Evolutionary conservation across 2,888 invertebrate species (phyloP), one percentile per base, ranked within the genome.

Genomic region (Drosophila tripunctata): DNA sequence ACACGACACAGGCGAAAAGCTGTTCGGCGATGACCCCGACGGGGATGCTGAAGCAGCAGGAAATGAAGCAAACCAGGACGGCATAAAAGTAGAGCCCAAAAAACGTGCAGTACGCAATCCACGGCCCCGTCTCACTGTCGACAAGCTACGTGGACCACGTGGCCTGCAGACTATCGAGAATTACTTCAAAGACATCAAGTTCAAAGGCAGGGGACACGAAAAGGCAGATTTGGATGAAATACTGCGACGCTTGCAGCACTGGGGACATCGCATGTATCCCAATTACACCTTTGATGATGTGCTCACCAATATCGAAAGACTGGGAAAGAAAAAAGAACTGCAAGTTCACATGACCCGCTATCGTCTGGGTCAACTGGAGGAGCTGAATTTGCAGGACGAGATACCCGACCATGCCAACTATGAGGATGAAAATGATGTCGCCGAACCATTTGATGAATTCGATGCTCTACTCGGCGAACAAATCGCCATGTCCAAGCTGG

Each of bases 251-350:
- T 90, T 98, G 54, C 97, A 98, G 84, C 97, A 98, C 89, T 99
- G 99, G 99, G 96, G 95, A 0, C 98, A 98, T 91, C 93, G 98
- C 47, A 92, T 99, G 72, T 98, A 95, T 91, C 98, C 99, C 0
- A 96, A 96, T 88, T 95, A 95, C 88, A 93, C 95, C 10, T 99
- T 98, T 91, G 96, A 96, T 87, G 97, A 98, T 90, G 95, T 96
- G 69, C 91, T 98, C 2, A 93, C 93, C n/a, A 93, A 93, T 88
- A 92, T 95, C 15, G 98, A 98, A 90, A 94, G 94, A 63, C 92
- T 99, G 1, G 98, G 98, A 0, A 93, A 93, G 47, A 98, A 97
- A 88, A 96, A 94, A 83, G 93, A 94, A 38, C 94, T 98, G 10
- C 94, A 95, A 92, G 94, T 94, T 0, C 94, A 95, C 70, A 91